Evolutionary conservation across 2,113 vertebrate genomes (phyloP).

Genomic region (Panthera tigris): DNA sequence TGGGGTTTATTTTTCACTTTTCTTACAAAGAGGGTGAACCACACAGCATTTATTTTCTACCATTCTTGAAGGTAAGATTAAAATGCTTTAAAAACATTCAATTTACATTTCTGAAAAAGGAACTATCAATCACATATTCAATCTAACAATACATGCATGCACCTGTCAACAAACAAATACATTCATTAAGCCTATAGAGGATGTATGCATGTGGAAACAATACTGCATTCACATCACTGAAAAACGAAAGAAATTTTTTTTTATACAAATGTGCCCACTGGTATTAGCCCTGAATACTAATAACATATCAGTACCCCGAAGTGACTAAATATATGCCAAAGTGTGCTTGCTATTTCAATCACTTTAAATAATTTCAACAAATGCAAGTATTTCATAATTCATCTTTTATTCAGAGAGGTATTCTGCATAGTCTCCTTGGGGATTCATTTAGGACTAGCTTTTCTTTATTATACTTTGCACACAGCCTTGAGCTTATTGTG

Average conservation of each 20-base stretch:
- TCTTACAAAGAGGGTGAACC: background rate
- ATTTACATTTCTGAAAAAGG: slow-evolving; percentile 12
- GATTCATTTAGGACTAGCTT: slow-evolving; percentile 46
- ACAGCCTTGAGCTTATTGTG: slow-evolving; percentile 38
- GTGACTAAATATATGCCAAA: slow-evolving; percentile 46
- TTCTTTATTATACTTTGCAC: slow-evolving; percentile 1
- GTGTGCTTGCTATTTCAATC: background rate
- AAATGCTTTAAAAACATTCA: background rate
- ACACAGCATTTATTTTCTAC: background rate
- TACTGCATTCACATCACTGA: slow-evolving; percentile 29
- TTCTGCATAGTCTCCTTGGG: background rate
- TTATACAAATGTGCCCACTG: background rate
- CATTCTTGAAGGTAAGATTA: background rate
- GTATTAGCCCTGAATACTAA: slow-evolving; percentile 58
- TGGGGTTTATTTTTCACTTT: slow-evolving; percentile 17
- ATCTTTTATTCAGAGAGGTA: slow-evolving; percentile 3
- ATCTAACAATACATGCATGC: background rate
- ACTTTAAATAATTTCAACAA: slow-evolving; percentile 67
- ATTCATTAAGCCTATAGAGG: slow-evolving; percentile 52
- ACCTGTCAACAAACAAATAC: slow-evolving; percentile 54
- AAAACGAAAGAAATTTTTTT: background rate
- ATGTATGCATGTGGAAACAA: slow-evolving; percentile 29
- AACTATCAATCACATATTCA: slow-evolving; percentile 42
- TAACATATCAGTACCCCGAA: slow-evolving; percentile 8
- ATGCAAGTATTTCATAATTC: slow-evolving; percentile 47